Conservation (phyloP, 37 sponge, comb jelly and placozoan species). For the Lycopodina hypogea region DNA sequence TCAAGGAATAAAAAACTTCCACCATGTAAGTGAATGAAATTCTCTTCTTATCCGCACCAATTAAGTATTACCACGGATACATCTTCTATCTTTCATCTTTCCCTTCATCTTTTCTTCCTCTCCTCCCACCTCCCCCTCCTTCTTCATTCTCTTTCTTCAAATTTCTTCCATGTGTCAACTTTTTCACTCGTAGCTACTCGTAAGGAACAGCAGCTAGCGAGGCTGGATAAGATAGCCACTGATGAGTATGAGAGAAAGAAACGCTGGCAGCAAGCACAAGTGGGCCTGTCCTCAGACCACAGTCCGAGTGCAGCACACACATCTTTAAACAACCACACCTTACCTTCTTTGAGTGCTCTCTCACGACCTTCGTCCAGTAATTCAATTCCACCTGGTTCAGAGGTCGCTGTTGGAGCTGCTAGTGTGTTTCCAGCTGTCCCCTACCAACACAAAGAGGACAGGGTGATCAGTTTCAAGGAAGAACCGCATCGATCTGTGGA, state of each 20-base stretch:
- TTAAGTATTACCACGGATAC: no score
- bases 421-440: neutral
- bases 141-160: no score
- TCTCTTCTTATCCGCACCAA: no score
- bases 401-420: neutral
- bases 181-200: neutral
- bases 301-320: neutral
- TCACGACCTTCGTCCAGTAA: no score
- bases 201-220: slow-evolving; percentile 38
- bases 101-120: no score
- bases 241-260: slow-evolving; percentile 11
- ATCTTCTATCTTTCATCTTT: neutral
- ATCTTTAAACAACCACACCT: no score
- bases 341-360: no score
- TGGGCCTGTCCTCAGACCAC: neutral
- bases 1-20: slow-evolving; percentile 7
- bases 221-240: slow-evolving; percentile 35
- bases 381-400: neutral
- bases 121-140: no score
- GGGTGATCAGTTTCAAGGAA: no score
- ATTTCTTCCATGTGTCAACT: neutral
- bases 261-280: neutral
- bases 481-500: no score
- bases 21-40: neutral
- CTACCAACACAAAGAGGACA: neutral